phyloP scores from a whole-genome alignment of 2,113 vertebrate genomes.

The Trogon surrucura region DNA sequence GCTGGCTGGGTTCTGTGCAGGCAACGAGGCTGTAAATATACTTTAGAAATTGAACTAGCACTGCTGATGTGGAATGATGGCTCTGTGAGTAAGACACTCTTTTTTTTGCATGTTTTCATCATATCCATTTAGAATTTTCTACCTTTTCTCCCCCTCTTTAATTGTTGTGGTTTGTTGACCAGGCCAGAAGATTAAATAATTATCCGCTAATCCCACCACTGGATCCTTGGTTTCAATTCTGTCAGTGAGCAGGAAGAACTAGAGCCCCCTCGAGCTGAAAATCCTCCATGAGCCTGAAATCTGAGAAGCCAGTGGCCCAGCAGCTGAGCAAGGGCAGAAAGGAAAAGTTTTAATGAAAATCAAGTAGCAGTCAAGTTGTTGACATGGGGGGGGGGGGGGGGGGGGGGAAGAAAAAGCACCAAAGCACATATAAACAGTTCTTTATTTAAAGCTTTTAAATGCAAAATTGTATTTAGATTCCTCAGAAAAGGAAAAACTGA shows the following conservation, averaged over 20 bases:
- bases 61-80: rapidly evolving
- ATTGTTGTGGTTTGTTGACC: background rate
- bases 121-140: background rate
- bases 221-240: background rate
- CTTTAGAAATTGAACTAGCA: background rate
- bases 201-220: background rate
- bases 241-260: background rate
- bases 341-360: background rate
- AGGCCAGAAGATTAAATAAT: background rate
- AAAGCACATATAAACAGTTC: background rate
- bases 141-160: background rate
- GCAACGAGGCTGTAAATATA: rapidly evolving
- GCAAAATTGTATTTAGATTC: background rate
- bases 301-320: background rate
- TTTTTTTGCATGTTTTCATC: background rate
- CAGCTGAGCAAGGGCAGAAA: background rate
- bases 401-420: background rate
- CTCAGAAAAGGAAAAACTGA: background rate
- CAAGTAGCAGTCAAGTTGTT: background rate
- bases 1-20: no score
- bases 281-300: background rate
- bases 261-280: background rate
- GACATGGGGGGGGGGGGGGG: no score
- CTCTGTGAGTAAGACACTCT: rapidly evolving
- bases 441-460: conserved; percentile 60